Evolutionary conservation across 2,888 invertebrate species (phyloP), one percentile per base, ranked within the genome.

Genomic region (Pasiphila rectangulata): DNA sequence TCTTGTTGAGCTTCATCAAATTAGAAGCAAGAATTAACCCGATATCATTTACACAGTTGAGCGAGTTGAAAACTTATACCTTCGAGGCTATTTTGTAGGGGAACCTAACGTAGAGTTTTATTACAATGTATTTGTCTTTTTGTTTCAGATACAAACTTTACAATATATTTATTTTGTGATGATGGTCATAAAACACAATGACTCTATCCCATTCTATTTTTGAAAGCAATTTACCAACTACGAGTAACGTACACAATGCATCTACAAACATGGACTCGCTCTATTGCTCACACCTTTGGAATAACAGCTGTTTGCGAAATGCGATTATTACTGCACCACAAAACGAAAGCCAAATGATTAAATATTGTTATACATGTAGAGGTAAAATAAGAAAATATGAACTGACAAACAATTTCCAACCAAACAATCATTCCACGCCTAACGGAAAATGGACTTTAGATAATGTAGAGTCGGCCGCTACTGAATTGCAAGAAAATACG

Each of bases 381-480:
- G 85, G 84, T 41, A 88, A 87, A 71, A 81, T 86, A 64, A 79
- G 86, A 67, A 86, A 81, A 70, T 87, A 87, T 73, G 78, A 84
- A 61, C 57, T 87, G 45, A 77, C 70, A 42, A 73, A 65, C 38
- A 69, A 46, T 52, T 87, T 88, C 61, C 58, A 65, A 56, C 88
- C 88, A 25, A 71, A 70, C 52, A 73, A 66, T 61, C 79, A 83
- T 75, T 87, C 88, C 50, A 87, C 88, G 53, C 87, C 88, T 38
- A 78, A 76, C 51, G 54, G 60, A 57, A 64, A 65, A 48, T 47
- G 39, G 46, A 46, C 52, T 53, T 41, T 51, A 51, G 61, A 61
- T 46, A 59, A 60, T 54, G 55, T 56, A 47, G 57, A 61, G 46
- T 39, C 53, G 17, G 38, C 42, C 44, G 37, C 55, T 48, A 65